Evolutionary conservation across 2,113 vertebrate species (phyloP).

Genomic region (Tupaia tana): DNA sequence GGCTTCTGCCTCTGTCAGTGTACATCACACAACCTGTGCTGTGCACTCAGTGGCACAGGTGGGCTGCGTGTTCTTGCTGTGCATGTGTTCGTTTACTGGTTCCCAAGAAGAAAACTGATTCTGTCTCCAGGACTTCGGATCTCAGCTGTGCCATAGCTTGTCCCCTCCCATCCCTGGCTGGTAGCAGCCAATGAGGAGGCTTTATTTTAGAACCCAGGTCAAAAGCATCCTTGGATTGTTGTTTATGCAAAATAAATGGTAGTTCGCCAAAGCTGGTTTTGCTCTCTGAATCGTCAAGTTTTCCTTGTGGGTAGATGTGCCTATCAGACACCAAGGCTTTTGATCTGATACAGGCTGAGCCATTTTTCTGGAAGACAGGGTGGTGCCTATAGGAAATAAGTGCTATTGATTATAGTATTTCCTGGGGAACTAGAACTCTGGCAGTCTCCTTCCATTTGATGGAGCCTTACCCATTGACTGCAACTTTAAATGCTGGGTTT

Average conservation of each 20-base stretch:
- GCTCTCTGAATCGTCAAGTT: not conserved
- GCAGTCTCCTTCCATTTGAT: accelerated
- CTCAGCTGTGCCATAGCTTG: accelerated
- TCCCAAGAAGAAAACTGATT: not conserved
- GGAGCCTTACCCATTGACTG: not conserved
- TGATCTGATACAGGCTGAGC: not conserved
- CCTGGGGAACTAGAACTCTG: not conserved
- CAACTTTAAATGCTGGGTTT: accelerated
- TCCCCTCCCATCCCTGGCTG: accelerated
- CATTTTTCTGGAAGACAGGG: not conserved
- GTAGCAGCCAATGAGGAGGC: accelerated
- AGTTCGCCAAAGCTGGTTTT: accelerated
- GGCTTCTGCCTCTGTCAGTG: not conserved
- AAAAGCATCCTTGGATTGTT: accelerated
- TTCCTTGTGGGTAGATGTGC: not conserved
- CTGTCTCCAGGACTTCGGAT: not conserved
- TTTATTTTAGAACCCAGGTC: not conserved
- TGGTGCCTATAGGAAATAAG: not conserved
- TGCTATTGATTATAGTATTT: not conserved
- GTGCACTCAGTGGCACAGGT: not conserved
- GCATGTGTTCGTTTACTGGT: not conserved
- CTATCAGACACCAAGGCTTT: not conserved
- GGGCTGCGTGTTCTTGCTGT: not conserved
- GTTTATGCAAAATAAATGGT: too few relatives aligned
- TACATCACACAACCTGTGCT: not conserved